Evolutionary conservation across 2,113 vertebrate genomes (phyloP), one percentile per base, ranked within the genome.

Genomic region (Boulengeromyrus knoepffleri): DNA sequence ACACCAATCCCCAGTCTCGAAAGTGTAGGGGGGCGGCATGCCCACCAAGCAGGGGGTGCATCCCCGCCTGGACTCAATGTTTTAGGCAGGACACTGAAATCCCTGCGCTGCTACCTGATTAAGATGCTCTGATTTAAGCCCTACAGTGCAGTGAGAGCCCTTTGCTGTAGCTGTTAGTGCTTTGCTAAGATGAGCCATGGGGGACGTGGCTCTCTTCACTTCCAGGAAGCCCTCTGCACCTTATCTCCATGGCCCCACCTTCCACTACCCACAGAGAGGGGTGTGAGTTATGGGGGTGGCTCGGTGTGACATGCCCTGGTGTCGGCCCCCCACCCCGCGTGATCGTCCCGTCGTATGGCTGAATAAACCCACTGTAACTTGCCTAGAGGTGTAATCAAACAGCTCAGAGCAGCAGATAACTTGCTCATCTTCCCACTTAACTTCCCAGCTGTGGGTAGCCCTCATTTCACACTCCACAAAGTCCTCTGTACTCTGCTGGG

Each of bases 71-170:
- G 87, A 17, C 36, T 77, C 52, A 86, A 89, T 91, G 89, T 92
- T 91, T 85, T 86, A 74, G 85, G 88, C 91, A 84, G 91, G 85
- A 87, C 49, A 90, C 83, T 90, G 84, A 90, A 90, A 90, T 88
- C 70, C 24, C 31, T 15, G 9, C 89, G 90, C 91, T 93, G 58
- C 92, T 90, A 46, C 90, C 89, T 92, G 91, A 91, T 92, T 90
- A 91, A 90, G 89, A 52, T 52, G 85, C 49, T 53, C 5, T 39
- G 49, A 52, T 36, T 19, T 53, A 31, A 24, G 83, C 89, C 89
- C 19, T 3, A 80, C 87, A 47, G 87, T 3, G 87, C 87, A 49
- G 83, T 88, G 85, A 66, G 52, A 52, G 52, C 85, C 89, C 92
- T 85, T 85, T 50, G 50, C 84, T 62, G 91, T 85, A 13, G 21